Percentiles rank a stretch among this genome's conserved stretches.
phyloP scores from a whole-genome alignment of 2,797 vertebrate species.

The Ptychadena robeensis region DNA sequence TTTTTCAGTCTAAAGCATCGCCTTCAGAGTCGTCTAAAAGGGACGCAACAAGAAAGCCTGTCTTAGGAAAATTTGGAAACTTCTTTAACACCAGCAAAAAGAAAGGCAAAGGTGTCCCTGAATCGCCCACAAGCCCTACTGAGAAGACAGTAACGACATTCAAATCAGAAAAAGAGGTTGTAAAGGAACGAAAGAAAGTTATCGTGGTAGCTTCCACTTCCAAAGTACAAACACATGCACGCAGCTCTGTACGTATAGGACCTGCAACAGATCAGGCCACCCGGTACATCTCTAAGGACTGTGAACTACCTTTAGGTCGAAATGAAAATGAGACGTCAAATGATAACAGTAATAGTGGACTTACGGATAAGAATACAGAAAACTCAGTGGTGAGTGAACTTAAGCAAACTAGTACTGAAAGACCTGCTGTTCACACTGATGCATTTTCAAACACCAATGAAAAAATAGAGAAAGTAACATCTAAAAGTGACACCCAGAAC shows the following conservation, averaged over 20 bases:
- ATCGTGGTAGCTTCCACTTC: slow-evolving; percentile 33
- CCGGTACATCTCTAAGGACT: neutral
- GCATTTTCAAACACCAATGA: neutral
- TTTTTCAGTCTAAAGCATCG: slow-evolving; percentile 75
- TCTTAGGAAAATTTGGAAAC: slow-evolving; percentile 78
- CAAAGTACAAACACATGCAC: slow-evolving; percentile 58
- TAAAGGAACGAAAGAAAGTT: slow-evolving; percentile 63
- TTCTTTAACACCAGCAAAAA: slow-evolving; percentile 75
- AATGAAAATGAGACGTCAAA: slow-evolving; percentile 10
- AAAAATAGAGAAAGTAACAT: neutral
- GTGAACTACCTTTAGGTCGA: neutral
- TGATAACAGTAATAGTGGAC: slow-evolving; percentile 23
- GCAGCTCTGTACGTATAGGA: neutral
- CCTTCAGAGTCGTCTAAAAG: slow-evolving; percentile 71
- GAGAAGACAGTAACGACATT: slow-evolving; percentile 60
- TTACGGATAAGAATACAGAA: slow-evolving; percentile 31
- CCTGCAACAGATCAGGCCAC: neutral
- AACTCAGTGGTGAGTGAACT: slow-evolving; percentile 29
- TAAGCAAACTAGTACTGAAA: neutral
- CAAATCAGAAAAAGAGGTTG: slow-evolving; percentile 57
- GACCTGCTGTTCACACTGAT: neutral
- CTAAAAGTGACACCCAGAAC: slow-evolving; percentile 16
- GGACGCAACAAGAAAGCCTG: slow-evolving; percentile 77
- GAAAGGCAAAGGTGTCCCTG: slow-evolving; percentile 69
- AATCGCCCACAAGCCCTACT: slow-evolving; percentile 62